Evolutionary conservation across 92 coral and sea anemone genomes (phyloP).

Genomic region (Anthopleura xanthogrammica): DNA sequence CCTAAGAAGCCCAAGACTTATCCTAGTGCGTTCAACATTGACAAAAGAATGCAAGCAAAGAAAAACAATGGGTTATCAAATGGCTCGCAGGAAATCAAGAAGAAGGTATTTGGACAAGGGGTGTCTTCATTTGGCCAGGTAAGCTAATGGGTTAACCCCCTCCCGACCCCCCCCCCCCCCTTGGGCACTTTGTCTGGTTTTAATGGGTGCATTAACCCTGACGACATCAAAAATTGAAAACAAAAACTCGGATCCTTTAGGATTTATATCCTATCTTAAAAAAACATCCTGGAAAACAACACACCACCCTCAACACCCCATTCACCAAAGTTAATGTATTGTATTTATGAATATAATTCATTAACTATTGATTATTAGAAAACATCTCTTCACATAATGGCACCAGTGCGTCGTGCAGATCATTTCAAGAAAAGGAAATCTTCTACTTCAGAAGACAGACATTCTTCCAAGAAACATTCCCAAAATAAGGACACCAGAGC

Average conservation of each 20-base stretch:
- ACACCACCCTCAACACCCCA: too few relatives aligned
- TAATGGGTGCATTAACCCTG: too few relatives aligned
- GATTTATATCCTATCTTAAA: too few relatives aligned
- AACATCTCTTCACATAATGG: background rate
- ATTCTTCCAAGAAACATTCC: background rate
- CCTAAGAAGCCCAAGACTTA: constrained; percentile 22
- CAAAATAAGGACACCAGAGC: background rate
- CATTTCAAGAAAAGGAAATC: background rate
- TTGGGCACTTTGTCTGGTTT: too few relatives aligned
- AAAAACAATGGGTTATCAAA: background rate
- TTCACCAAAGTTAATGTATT: too few relatives aligned
- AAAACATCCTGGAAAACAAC: too few relatives aligned
- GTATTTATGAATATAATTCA: background rate
- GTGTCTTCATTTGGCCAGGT: constrained; percentile 33
- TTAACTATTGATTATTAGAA: background rate
- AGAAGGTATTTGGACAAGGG: constrained; percentile 35
- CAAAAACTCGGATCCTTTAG: too few relatives aligned
- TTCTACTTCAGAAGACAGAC: background rate
- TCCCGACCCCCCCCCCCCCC: background rate
- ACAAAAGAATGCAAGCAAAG: constrained; percentile 37
- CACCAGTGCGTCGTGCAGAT: background rate
- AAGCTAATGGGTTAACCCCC: background rate
- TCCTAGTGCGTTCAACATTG: constrained; percentile 39
- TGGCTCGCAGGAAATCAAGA: constrained; percentile 24
- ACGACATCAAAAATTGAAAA: too few relatives aligned